These are phyloP conservation scores for Mesitornis unicolor DNA, from an alignment of 2,113 vertebrate species.

Conservation along the genomic window DNA sequence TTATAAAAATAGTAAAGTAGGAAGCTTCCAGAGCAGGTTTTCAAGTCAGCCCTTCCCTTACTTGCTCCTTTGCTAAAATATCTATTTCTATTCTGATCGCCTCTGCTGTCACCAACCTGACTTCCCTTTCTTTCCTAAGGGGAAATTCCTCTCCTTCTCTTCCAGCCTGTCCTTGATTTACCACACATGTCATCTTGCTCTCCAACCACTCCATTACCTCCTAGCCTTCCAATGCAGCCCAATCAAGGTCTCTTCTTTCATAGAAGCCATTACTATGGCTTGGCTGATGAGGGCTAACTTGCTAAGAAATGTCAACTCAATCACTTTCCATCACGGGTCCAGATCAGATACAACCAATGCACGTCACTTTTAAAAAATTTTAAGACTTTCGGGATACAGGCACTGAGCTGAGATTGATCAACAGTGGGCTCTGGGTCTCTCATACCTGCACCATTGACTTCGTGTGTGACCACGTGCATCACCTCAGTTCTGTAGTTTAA, in stretches of 20 bases:
- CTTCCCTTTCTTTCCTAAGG: background rate
- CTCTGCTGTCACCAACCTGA: background rate
- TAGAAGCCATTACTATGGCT: background rate
- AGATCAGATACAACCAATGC: background rate
- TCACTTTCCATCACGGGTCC: rapidly evolving
- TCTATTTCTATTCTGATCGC: background rate
- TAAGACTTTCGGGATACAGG: background rate
- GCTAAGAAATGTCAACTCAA: background rate
- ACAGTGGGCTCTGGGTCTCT: background rate
- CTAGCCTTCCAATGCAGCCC: background rate
- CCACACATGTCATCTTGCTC: rapidly evolving
- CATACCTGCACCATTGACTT: background rate
- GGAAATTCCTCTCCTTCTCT: background rate
- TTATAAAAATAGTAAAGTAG: conserved; percentile 21
- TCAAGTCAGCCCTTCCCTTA: background rate
- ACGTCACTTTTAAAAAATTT: background rate
- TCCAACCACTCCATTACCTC: background rate
- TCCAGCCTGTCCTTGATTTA: background rate
- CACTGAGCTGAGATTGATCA: background rate
- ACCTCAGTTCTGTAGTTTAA: background rate
- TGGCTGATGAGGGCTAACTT: background rate
- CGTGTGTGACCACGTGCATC: background rate
- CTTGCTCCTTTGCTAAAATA: background rate
- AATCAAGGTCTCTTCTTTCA: background rate
- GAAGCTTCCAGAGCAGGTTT: conserved; percentile 11